A percentile compares a stretch with the other conserved stretches of the same genome.
phyloP scores from a whole-genome alignment of 2,113 vertebrate species.

The Irena cyanogastra region DNA sequence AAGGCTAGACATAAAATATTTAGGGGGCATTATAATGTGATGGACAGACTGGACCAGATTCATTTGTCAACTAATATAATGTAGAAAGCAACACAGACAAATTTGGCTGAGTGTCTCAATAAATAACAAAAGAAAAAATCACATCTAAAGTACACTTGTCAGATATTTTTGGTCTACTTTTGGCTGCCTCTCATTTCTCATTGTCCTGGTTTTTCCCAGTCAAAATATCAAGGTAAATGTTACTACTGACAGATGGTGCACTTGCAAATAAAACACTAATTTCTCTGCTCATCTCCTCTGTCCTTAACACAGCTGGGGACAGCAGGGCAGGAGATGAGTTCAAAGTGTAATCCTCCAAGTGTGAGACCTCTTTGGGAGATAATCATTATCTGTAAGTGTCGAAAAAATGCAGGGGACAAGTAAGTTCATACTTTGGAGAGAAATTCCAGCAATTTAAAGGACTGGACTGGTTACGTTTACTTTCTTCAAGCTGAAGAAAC shows the following conservation, averaged over 20 bases:
- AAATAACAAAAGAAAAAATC: not conserved
- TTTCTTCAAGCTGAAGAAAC: not conserved
- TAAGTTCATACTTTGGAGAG: not conserved
- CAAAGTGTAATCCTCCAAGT: not conserved
- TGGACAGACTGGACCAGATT: not conserved
- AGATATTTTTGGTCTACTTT: not conserved
- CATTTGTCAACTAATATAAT: not conserved
- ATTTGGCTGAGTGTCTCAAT: not conserved
- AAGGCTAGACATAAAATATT: not conserved
- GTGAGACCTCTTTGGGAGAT: not conserved
- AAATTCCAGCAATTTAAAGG: not conserved
- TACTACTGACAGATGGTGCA: not conserved
- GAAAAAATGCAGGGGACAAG: not conserved
- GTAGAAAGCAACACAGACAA: not conserved
- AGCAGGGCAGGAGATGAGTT: not conserved
- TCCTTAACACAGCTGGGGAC: not conserved
- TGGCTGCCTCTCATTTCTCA: not conserved
- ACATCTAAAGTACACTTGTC: not conserved
- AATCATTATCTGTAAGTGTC: not conserved
- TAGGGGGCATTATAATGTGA: not conserved
- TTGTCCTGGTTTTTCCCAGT: not conserved
- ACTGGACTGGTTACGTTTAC: not conserved
- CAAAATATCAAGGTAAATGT: not conserved
- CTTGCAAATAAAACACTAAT: not conserved
- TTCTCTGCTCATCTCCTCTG: not conserved